A percentile compares a stretch with the other conserved stretches of the same genome.
phyloP scores from a whole-genome alignment of 2,113 vertebrate species.

The Phrynosoma platyrhinos region DNA sequence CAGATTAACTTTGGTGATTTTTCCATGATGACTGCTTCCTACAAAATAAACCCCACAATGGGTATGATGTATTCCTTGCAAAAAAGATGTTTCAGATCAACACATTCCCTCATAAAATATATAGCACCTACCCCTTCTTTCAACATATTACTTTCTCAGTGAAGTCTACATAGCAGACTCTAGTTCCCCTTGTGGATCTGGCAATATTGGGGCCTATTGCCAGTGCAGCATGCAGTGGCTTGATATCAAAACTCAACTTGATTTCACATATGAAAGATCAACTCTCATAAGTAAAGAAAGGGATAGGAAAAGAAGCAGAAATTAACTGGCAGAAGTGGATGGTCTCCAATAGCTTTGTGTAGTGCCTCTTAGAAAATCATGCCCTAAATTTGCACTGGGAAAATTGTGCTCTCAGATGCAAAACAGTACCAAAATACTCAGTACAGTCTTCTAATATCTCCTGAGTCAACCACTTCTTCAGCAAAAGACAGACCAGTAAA shows the following conservation, averaged over 20 bases:
- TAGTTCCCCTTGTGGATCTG: background rate
- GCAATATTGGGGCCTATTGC: background rate
- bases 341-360: conserved; percentile 12
- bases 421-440: conserved; percentile 7
- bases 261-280: conserved; percentile 63
- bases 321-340: conserved; percentile 31
- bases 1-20: background rate
- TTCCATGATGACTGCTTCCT: background rate
- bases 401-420: conserved; percentile 25
- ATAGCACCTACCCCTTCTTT: background rate
- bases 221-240: background rate
- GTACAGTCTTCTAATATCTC: conserved; percentile 20
- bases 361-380: background rate
- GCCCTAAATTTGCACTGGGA: conserved; percentile 32
- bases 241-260: background rate
- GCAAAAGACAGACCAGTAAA: conserved; percentile 96
- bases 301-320: background rate
- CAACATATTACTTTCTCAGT: background rate
- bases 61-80: background rate
- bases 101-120: background rate
- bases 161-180: background rate
- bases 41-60: background rate
- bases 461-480: conserved; percentile 66
- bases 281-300: background rate
- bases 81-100: background rate